Percentiles rank a stretch among this genome's conserved stretches.
phyloP scores from a whole-genome alignment of 2,113 vertebrate genomes.

The Hypomesus transpacificus region DNA sequence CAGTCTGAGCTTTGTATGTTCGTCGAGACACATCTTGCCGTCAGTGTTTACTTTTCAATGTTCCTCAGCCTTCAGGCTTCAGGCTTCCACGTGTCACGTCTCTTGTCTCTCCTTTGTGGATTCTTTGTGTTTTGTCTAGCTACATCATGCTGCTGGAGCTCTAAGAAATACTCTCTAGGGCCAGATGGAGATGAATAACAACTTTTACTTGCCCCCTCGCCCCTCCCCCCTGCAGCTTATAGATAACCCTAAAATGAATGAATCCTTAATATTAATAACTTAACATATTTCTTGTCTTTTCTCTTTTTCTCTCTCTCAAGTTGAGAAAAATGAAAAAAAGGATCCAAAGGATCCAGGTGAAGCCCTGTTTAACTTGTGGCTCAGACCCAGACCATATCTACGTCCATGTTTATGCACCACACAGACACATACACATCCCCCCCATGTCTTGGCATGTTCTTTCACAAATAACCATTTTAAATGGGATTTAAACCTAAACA shows the following conservation, averaged over 20 bases:
- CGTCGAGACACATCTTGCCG: slow-evolving; percentile 64
- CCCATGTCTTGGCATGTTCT: slow-evolving; percentile 45
- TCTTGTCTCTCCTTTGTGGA: slow-evolving; percentile 33
- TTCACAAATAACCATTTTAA: too few relatives aligned
- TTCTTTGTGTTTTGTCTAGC: slow-evolving; percentile 52
- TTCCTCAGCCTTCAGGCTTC: slow-evolving; percentile 75
- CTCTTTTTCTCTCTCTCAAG: slow-evolving; percentile 85
- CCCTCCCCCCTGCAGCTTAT: slow-evolving; percentile 17
- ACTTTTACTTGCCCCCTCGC: slow-evolving; percentile 26
- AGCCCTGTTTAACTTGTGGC: slow-evolving; percentile 92
- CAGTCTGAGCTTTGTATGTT: slow-evolving; percentile 59
- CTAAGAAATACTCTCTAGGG: slow-evolving; percentile 36
- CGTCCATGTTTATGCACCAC: slow-evolving; percentile 15
- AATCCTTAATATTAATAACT: slow-evolving; percentile 84
- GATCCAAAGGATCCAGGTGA: slow-evolving; percentile 99
- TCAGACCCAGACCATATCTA: slow-evolving; percentile 59
- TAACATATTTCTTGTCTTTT: slow-evolving; percentile 79
- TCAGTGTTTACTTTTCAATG: slow-evolving; percentile 67
- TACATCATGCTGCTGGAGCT: slow-evolving; percentile 45
- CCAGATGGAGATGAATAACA: slow-evolving; percentile 47
- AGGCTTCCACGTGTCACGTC: slow-evolving; percentile 64
- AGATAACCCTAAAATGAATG: slow-evolving; percentile 68
- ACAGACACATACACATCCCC: slow-evolving; percentile 20
- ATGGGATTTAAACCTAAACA: too few relatives aligned
- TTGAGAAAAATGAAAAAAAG: slow-evolving; percentile 85